Conservation (phyloP, 2,888 invertebrate genomes). For the Calameuta idolon region DNA sequence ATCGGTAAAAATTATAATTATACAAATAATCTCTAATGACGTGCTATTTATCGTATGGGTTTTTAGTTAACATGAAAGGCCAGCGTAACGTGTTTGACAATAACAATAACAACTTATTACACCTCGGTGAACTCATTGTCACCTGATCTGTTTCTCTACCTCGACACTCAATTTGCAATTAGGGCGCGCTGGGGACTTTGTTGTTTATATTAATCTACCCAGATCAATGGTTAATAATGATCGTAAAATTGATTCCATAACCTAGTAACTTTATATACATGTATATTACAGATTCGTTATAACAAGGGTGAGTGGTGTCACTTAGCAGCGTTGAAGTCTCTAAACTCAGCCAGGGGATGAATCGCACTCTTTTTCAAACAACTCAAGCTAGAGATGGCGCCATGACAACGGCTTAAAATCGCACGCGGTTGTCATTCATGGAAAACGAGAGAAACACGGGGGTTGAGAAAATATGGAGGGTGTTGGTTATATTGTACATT, state of each 20-base stretch:
- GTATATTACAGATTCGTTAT: neutral
- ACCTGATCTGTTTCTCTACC: conserved; percentile 25
- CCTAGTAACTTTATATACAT: neutral
- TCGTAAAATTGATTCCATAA: neutral
- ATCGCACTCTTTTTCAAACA: neutral
- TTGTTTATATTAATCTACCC: neutral
- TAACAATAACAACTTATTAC: conserved; percentile 31
- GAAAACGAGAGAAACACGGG: conserved; percentile 34
- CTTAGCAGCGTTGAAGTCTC: neutral
- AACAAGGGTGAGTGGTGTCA: neutral
- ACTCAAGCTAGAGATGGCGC: neutral
- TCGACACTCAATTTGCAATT: conserved; percentile 15
- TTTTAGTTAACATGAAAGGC: conserved; percentile 1
- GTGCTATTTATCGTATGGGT: neutral
- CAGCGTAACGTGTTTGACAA: conserved; percentile 27
- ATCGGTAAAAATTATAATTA: neutral
- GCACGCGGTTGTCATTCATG: conserved; percentile 1
- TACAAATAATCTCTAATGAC: neutral
- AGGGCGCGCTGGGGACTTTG: conserved; percentile 15
- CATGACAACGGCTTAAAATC: conserved; percentile 2
- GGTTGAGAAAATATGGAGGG: conserved; percentile 28
- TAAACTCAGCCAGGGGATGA: neutral
- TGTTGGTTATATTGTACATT: conserved; percentile 65
- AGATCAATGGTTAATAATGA: neutral
- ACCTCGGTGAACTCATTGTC: conserved; percentile 32